Evolutionary conservation across 1,140 invertebrate genomes (phyloP).

Genomic region (Paraescarpia echinospica): DNA sequence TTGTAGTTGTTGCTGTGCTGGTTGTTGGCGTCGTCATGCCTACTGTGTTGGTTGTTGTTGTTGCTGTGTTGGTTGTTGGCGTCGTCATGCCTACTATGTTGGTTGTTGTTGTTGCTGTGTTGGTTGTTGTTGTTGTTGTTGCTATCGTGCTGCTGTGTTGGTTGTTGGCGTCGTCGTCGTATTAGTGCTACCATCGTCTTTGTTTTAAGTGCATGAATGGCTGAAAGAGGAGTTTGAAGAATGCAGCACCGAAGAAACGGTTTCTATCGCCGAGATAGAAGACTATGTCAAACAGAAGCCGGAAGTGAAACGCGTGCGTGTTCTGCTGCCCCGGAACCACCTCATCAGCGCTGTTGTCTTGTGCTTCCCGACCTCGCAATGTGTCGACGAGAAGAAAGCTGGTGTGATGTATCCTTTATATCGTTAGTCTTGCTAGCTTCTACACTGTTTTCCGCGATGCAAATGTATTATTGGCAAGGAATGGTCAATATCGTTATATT

Average conservation of each 20-base stretch:
- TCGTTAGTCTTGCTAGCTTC: not conserved
- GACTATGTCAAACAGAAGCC: not conserved
- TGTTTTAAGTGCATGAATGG: not conserved
- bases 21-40: too few species aligned
- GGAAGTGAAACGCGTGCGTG: not conserved
- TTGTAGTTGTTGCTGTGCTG: too few species aligned
- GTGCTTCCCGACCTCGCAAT: not conserved
- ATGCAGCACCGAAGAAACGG: not conserved
- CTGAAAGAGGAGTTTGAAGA: not conserved
- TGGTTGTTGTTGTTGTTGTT: too few species aligned
- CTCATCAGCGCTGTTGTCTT: not conserved
- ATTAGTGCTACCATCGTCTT: not conserved
- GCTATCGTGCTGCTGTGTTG: not conserved
- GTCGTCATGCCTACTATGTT: not conserved
- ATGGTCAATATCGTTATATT: not conserved
- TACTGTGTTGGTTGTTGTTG: too few species aligned
- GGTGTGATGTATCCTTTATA: not conserved
- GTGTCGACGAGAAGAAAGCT: not conserved
- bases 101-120: not conserved
- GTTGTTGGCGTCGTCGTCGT: not conserved
- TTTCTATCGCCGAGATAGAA: not conserved
- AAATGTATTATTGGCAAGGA: not conserved
- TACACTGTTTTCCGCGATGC: not conserved
- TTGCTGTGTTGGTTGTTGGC: too few species aligned
- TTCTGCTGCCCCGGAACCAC: not conserved